Conservation (phyloP, 2,888 invertebrate species). For the Nasonovia ribisnigri region DNA sequence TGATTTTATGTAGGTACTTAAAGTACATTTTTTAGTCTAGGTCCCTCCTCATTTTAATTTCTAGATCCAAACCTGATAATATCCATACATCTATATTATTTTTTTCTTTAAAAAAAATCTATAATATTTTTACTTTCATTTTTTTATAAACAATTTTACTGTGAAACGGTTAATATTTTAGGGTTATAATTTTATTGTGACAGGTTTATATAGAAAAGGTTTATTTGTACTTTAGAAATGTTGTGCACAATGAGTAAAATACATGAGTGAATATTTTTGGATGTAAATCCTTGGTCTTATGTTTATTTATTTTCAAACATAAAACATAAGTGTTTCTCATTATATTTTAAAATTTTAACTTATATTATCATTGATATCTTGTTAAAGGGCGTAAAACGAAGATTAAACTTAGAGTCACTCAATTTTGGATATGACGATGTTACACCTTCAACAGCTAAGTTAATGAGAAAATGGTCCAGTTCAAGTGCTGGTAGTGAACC, state of each 20-base stretch:
- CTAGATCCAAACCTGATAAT: too few relatives aligned
- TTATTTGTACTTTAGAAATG: not conserved
- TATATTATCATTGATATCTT: not conserved
- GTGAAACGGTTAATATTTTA: not conserved
- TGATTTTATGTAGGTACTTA: too few relatives aligned
- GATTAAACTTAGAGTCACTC: conserved; percentile 78
- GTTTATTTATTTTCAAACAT: not conserved
- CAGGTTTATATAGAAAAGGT: not conserved
- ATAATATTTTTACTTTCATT: not conserved
- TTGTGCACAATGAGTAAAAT: not conserved
- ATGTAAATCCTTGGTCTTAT: not conserved
- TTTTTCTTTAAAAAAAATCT: too few relatives aligned
- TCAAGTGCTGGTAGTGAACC: conserved; percentile 59
- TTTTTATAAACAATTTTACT: not conserved
- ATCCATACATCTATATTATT: too few relatives aligned
- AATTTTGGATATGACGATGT: conserved; percentile 75
- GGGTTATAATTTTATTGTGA: not conserved
- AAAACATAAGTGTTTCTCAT: not conserved
- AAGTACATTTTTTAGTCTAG: too few relatives aligned
- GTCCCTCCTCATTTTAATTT: too few relatives aligned
- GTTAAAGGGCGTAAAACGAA: conserved; percentile 82
- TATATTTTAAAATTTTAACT: not conserved
- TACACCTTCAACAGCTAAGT: conserved; percentile 70
- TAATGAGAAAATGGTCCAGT: conserved; percentile 57
- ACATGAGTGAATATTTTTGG: not conserved